These are phyloP conservation scores for Drosophila nasuta DNA, from an alignment of 1,140 invertebrate species.

Conservation along the genomic window DNA sequence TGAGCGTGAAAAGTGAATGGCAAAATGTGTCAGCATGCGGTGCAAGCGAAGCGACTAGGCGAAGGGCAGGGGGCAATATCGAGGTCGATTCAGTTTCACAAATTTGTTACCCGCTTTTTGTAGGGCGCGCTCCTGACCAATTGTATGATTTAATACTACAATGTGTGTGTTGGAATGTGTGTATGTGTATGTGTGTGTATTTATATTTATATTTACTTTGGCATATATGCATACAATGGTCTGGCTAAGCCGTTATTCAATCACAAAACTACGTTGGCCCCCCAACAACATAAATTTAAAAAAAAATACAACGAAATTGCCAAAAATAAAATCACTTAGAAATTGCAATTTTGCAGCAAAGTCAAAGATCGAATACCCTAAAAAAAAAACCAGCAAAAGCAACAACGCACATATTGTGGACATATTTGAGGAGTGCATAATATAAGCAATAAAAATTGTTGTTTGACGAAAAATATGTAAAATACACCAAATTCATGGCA, in stretches of 20 bases:
- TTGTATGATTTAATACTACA: constrained; percentile 77
- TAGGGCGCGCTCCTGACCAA: constrained; percentile 59
- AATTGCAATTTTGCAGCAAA: constrained; percentile 2
- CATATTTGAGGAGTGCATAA: no score
- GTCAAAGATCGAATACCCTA: constrained; percentile 28
- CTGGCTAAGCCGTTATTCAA: constrained; percentile 74
- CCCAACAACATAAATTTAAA: constrained; percentile 5
- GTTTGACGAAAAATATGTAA: no score
- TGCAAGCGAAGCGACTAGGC: background rate
- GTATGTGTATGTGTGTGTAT: constrained; percentile 8
- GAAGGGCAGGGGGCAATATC: background rate
- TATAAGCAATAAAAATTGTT: no score
- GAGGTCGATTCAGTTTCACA: constrained; percentile 36
- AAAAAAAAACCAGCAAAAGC: background rate
- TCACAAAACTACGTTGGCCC: constrained; percentile 54
- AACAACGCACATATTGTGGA: background rate
- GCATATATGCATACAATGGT: constrained; percentile 31
- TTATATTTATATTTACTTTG: constrained; percentile 35
- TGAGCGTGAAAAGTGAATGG: constrained; percentile 77
- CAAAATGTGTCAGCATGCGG: constrained; percentile 67
- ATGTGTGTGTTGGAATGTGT: constrained; percentile 32
- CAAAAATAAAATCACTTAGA: constrained; percentile 30
- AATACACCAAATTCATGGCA: no score
- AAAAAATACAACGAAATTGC: background rate
- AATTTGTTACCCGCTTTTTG: constrained; percentile 56